Evolutionary conservation across 2,888 invertebrate species (phyloP), one percentile per base, ranked within the genome.

Genomic region (Punctoribates punctum): DNA sequence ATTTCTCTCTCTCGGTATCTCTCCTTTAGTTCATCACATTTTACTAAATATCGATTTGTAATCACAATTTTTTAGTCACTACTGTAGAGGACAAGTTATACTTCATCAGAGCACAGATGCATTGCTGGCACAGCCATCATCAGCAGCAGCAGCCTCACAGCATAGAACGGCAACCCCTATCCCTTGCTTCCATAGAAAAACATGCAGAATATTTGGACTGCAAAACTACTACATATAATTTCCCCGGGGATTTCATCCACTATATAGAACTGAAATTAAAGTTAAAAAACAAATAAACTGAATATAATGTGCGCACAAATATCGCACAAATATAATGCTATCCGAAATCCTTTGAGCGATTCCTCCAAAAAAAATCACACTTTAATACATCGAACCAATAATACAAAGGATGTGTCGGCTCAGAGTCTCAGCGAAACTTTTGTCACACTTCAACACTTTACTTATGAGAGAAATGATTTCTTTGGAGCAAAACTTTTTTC

Each of bases 61-160:
- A 73, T 73, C 54, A 73, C 73, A 73, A 73, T 73, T 73, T 73
- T 73, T 73, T 73, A 73, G 73, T 73, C 70, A 70, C 42, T 70
- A 70, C 70, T 70, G 70, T 70, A 65, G 60, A 34, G 38, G 70
- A 20, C 17, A 15, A 70, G 15, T 17, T 42, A 62, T 62, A 62
- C 34, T 62, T 62, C 62, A 62, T 62, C 29, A 34, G 27, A 62
- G 57, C 57, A 27, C 60, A 60, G 27, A 60, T 13, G 15, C 60
- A 60, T 13, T 17, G 3, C 23, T 3, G 2, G 9, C 60, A 60
- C 27, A 60, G 60, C 23, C 29, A 34, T 62, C 62, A 20, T 27
- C 57, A 23, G n/a, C 23, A 60, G 13, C 29, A 62, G 62, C 34
- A 29, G 27, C 17, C 42, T 42, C 42, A 11, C 4, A 62, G 34